A percentile compares a stretch with the other conserved stretches of the same genome.
phyloP scores from a whole-genome alignment of 2,113 vertebrate genomes.

The Rhadina sibilatrix region DNA sequence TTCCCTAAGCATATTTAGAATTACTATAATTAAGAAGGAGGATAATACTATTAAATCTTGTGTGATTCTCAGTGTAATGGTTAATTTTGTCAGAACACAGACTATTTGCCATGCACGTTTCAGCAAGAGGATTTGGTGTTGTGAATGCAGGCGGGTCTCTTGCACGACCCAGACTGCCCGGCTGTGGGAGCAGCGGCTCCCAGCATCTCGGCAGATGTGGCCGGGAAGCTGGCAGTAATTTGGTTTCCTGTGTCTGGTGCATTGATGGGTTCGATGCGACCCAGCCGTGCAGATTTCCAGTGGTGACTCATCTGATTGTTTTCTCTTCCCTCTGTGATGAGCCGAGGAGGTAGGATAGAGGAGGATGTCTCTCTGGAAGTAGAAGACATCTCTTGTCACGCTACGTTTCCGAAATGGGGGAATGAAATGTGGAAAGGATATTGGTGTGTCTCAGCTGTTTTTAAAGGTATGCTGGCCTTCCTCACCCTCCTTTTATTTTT shows the following conservation, averaged over 20 bases:
- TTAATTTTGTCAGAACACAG: neutral
- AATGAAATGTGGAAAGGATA: neutral
- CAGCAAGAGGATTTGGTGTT: neutral
- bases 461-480: neutral
- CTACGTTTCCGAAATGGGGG: neutral
- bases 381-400: neutral
- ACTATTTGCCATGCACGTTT: neutral
- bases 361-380: neutral
- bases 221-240: neutral
- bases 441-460: neutral
- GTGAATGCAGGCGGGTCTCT: neutral
- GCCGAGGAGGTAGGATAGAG: neutral
- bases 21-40: neutral
- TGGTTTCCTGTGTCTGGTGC: neutral
- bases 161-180: fast-evolving
- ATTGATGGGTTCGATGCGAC: neutral
- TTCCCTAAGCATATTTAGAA: neutral
- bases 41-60: neutral
- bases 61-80: neutral
- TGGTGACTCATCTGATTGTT: neutral
- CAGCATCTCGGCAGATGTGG: neutral
- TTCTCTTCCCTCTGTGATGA: neutral
- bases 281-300: neutral
- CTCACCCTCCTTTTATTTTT: neutral
- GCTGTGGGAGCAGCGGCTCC: fast-evolving